phyloP scores from a whole-genome alignment of 2,888 invertebrate species.

The Drosophila eohydei region DNA sequence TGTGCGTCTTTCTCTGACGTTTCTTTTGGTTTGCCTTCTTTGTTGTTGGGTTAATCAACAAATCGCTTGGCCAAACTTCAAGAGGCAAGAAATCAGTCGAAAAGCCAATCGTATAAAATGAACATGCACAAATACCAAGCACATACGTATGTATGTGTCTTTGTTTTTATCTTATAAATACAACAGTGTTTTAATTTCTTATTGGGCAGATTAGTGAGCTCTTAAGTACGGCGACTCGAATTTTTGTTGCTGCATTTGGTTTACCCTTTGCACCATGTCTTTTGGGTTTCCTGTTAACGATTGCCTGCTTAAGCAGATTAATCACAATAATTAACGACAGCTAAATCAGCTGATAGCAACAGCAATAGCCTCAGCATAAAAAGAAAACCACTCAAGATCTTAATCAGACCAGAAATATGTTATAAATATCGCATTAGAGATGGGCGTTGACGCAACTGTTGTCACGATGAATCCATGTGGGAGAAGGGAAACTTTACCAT shows the following conservation, averaged over 20 bases:
- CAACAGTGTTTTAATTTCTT: neutral
- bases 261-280: constrained; percentile 7
- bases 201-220: neutral
- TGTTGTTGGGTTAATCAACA: constrained; percentile 45
- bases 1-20: constrained; percentile 29
- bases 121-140: constrained; percentile 2
- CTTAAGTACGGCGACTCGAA: neutral
- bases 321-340: constrained; percentile 24
- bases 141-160: neutral
- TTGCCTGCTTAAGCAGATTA: constrained; percentile 9
- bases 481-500: too few species aligned
- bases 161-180: neutral
- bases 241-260: constrained; percentile 2
- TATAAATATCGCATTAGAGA: constrained; percentile 24
- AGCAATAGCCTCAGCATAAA: neutral
- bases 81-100: constrained; percentile 30
- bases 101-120: constrained; percentile 8
- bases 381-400: neutral
- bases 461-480: too few species aligned
- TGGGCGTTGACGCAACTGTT: neutral
- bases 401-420: constrained; percentile 6
- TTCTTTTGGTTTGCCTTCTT: constrained; percentile 13
- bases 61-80: constrained; percentile 46
- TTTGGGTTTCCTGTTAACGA: neutral
- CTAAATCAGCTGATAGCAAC: constrained; percentile 26